phyloP scores from a whole-genome alignment of 2,797 vertebrate genomes.

The Notolepis coatsorum region DNA sequence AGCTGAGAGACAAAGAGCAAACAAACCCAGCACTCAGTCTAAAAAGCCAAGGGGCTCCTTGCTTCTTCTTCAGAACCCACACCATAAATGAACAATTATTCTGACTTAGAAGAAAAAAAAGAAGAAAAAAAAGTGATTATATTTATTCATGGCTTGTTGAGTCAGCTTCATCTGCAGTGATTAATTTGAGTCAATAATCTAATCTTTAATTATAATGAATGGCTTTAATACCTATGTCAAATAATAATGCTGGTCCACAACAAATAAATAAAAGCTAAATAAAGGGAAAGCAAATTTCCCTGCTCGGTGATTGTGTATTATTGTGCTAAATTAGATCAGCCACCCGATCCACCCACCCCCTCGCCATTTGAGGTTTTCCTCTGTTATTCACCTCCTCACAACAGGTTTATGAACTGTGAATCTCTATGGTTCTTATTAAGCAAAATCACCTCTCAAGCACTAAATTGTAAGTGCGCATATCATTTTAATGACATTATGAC shows the following conservation, averaged over 20 bases:
- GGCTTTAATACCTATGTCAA: slow-evolving; percentile 68
- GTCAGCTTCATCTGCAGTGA: slow-evolving; percentile 74
- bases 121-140: slow-evolving; percentile 62
- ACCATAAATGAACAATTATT: slow-evolving; percentile 71
- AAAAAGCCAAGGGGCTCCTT: slow-evolving; percentile 70
- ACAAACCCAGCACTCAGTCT: slow-evolving; percentile 56
- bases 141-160: slow-evolving; percentile 79
- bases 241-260: slow-evolving; percentile 55
- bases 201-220: slow-evolving; percentile 79
- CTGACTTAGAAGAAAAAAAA: slow-evolving; percentile 60
- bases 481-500: slow-evolving; percentile 2
- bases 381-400: slow-evolving; percentile 15
- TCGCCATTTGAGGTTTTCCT: slow-evolving; percentile 9
- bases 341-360: slow-evolving; percentile 29
- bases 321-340: slow-evolving; percentile 43
- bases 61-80: slow-evolving; percentile 61
- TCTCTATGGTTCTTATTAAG: too few species aligned
- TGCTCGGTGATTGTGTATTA: slow-evolving; percentile 53
- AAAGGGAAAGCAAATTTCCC: slow-evolving; percentile 57
- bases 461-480: background rate
- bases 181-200: slow-evolving; percentile 80
- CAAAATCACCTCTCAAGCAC: slow-evolving; percentile 5
- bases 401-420: slow-evolving; percentile 16
- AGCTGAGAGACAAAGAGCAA: slow-evolving; percentile 72
- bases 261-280: slow-evolving; percentile 53